Conservation (phyloP, 2,888 invertebrate species). For the Arctia plantaginis region DNA sequence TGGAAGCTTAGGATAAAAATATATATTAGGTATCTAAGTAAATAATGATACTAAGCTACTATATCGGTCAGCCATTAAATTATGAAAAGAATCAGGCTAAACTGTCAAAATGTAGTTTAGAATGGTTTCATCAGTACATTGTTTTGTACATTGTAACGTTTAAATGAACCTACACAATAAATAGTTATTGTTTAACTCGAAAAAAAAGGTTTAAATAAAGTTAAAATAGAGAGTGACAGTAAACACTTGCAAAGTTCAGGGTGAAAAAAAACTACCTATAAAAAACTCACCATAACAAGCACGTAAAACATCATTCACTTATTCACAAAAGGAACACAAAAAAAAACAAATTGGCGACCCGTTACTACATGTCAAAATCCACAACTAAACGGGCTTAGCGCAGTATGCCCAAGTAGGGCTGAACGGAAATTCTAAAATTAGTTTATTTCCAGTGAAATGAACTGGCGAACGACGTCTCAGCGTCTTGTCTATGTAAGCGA, state of each 20-base stretch:
- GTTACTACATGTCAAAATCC: slow-evolving; percentile 66
- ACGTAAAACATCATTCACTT: slow-evolving; percentile 40
- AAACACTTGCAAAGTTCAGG: not conserved
- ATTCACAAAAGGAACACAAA: slow-evolving; percentile 42
- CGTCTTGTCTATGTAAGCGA: slow-evolving; percentile 76
- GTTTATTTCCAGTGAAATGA: slow-evolving; percentile 82
- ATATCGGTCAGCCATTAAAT: too few species aligned
- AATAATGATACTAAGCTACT: not conserved
- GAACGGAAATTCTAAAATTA: slow-evolving; percentile 85
- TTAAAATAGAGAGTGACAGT: not conserved
- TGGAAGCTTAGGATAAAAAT: not conserved
- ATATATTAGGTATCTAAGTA: not conserved
- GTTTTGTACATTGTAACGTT: not conserved
- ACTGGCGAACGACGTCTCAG: slow-evolving; percentile 69
- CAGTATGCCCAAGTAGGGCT: slow-evolving; percentile 80
- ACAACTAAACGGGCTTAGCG: slow-evolving; percentile 73
- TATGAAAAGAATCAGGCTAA: too few species aligned
- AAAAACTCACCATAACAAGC: slow-evolving; percentile 45
- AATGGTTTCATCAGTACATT: not conserved
- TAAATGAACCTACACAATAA: not conserved
- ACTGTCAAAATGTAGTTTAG: too few species aligned
- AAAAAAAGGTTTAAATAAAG: not conserved
- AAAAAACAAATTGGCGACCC: slow-evolving; percentile 52
- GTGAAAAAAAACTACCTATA: not conserved
- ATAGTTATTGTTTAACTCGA: not conserved